Evolutionary conservation across 2,113 vertebrate species (phyloP).

Genomic region (Caranx melampygus): DNA sequence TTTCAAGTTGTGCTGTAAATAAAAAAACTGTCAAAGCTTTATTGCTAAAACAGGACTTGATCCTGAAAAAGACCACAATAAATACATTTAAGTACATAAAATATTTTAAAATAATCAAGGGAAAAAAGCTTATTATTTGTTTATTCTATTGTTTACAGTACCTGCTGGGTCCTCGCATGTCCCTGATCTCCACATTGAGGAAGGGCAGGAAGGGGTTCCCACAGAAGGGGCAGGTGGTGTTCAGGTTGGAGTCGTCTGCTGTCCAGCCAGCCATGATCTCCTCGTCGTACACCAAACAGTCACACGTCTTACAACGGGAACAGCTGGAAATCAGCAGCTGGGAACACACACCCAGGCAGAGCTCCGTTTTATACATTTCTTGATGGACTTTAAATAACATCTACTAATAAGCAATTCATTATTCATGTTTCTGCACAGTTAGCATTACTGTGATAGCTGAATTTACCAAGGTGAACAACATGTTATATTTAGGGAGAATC

Average conservation of each 20-base stretch:
- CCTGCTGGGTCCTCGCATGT: constrained; percentile 92
- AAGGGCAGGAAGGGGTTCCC: constrained; percentile 95
- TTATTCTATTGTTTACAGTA: constrained; percentile 54
- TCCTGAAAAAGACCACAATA: background rate
- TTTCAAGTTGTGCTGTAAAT: too few species aligned
- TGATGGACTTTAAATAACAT: too few species aligned
- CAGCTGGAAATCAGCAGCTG: constrained; percentile 98
- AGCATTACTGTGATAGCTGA: too few species aligned
- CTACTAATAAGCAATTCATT: too few species aligned
- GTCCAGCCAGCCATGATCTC: constrained; percentile 99
- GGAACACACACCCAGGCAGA: background rate
- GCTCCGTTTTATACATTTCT: too few species aligned
- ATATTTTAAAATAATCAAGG: background rate
- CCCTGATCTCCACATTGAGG: constrained; percentile 94
- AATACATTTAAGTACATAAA: background rate
- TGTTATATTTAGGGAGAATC: too few species aligned
- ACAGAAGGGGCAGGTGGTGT: constrained; percentile 96
- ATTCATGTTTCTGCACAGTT: too few species aligned
- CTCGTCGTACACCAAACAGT: constrained; percentile 96
- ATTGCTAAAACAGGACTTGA: background rate
- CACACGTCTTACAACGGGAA: constrained; percentile 95
- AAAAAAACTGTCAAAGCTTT: too few species aligned
- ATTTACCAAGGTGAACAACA: too few species aligned
- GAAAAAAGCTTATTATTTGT: background rate
- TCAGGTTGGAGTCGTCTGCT: constrained; percentile 98